These are phyloP conservation scores for Hypselothyrea guttata DNA, from an alignment of 2,888 invertebrate species.

Conservation along the genomic window DNA sequence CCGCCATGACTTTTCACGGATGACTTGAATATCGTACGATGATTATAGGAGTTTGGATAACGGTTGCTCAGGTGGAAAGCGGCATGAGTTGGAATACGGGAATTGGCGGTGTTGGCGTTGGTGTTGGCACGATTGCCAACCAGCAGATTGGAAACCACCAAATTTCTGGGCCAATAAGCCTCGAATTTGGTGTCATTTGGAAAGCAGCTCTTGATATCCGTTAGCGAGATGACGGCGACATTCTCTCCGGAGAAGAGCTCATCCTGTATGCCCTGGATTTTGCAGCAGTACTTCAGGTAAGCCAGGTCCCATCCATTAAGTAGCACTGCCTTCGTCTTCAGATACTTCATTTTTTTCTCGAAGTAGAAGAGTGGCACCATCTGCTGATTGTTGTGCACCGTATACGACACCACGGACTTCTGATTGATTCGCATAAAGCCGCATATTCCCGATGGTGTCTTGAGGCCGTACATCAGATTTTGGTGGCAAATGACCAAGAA, in stretches of 20 bases:
- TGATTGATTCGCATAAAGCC: slow-evolving; percentile 96
- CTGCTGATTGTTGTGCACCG: slow-evolving; percentile 90
- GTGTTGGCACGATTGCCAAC: slow-evolving; percentile 85
- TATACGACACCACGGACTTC: slow-evolving; percentile 96
- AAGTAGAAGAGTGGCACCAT: slow-evolving; percentile 96
- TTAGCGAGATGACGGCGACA: slow-evolving; percentile 94
- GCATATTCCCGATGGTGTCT: slow-evolving; percentile 89
- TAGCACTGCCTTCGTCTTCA: slow-evolving; percentile 92
- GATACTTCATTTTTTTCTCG: slow-evolving; percentile 93
- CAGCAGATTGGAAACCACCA: slow-evolving; percentile 90
- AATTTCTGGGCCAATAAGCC: slow-evolving; percentile 96
- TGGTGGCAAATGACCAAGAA: slow-evolving; percentile 95
- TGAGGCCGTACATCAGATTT: slow-evolving; percentile 88
- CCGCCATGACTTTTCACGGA: too few relatives aligned
- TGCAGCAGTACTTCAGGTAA: slow-evolving; percentile 96
- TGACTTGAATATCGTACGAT: too few relatives aligned
- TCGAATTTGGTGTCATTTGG: slow-evolving; percentile 94
- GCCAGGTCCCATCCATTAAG: slow-evolving; percentile 96
- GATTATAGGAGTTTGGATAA: too few relatives aligned
- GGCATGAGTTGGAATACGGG: too few relatives aligned
- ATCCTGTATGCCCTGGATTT: slow-evolving; percentile 95
- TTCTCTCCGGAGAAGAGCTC: slow-evolving; percentile 95
- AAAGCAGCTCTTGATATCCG: slow-evolving; percentile 95
- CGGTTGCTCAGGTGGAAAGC: too few relatives aligned
- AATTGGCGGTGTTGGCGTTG: too few relatives aligned